Evolutionary conservation across 2,113 vertebrate species (phyloP).

Genomic region (Collichthys lucidus): DNA sequence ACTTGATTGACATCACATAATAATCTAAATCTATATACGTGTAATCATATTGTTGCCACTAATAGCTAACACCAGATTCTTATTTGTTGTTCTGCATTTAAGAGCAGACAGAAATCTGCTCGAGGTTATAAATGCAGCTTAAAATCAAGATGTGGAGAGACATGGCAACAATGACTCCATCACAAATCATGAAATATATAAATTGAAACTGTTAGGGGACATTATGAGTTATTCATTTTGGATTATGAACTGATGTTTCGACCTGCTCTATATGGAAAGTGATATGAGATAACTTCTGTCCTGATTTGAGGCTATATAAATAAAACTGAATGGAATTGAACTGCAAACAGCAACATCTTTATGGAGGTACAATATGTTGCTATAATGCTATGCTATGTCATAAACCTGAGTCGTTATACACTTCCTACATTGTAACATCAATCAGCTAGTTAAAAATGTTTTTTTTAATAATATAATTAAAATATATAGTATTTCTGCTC

Average conservation of each 20-base stretch:
- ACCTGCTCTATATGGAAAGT: too few species aligned
- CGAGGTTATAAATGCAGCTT: background rate
- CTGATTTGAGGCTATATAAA: too few species aligned
- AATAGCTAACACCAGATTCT: background rate
- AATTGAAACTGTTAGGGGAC: background rate
- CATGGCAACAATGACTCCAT: background rate
- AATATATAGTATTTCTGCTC: background rate
- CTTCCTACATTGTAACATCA: background rate
- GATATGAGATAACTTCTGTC: too few species aligned
- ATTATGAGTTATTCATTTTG: background rate
- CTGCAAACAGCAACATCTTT: constrained; percentile 4
- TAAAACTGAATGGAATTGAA: background rate
- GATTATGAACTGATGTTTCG: background rate
- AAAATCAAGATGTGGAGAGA: background rate
- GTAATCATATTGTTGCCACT: background rate
- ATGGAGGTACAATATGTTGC: background rate
- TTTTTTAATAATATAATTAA: background rate
- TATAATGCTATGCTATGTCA: background rate
- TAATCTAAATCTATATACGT: background rate
- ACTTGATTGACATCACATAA: too few species aligned
- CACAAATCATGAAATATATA: background rate
- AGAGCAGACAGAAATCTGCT: background rate
- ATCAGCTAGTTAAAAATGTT: background rate
- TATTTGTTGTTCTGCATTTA: background rate
- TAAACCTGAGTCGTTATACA: background rate